Evolutionary conservation across 2,888 invertebrate genomes (phyloP).

Genomic region (Drosophila demipolita): DNA sequence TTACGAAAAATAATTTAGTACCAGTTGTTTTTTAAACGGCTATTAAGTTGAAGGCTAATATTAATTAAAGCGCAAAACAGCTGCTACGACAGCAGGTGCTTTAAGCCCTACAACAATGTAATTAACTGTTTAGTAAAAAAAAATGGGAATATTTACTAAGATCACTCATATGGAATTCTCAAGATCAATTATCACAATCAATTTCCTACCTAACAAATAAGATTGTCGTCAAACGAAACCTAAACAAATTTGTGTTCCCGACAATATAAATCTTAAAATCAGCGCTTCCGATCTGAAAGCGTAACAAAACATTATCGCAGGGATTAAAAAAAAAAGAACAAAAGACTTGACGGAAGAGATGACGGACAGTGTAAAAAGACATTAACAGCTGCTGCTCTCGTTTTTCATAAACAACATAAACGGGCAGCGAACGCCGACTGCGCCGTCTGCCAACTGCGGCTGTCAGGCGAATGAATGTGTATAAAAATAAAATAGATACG

Average conservation of each 20-base stretch:
- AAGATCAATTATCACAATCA: background rate
- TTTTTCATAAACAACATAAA: conserved; percentile 51
- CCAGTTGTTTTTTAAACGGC: conserved; percentile 12
- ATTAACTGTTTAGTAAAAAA: background rate
- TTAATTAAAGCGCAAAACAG: conserved; percentile 4
- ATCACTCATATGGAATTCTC: background rate
- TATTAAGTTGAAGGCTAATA: background rate
- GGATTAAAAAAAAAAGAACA: conserved; percentile 15
- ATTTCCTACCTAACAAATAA: background rate
- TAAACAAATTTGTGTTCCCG: background rate
- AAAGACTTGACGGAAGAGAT: conserved; percentile 14
- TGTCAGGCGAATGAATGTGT: conserved; percentile 60
- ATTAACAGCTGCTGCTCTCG: conserved; percentile 69
- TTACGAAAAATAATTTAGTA: background rate
- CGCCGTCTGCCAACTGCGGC: conserved; percentile 24
- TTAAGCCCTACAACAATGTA: background rate
- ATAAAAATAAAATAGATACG: conserved; percentile 72
- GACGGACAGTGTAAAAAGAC: conserved; percentile 28
- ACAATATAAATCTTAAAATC: conserved; percentile 9
- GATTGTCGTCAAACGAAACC: conserved; percentile 8
- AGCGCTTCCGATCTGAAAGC: conserved; percentile 26
- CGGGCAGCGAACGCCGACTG: conserved; percentile 20
- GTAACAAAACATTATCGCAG: conserved; percentile 31
- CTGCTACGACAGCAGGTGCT: conserved; percentile 13
- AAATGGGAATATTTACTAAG: background rate